Conservation (phyloP, 2,888 invertebrate genomes). For the Ectropis crepuscularia region DNA sequence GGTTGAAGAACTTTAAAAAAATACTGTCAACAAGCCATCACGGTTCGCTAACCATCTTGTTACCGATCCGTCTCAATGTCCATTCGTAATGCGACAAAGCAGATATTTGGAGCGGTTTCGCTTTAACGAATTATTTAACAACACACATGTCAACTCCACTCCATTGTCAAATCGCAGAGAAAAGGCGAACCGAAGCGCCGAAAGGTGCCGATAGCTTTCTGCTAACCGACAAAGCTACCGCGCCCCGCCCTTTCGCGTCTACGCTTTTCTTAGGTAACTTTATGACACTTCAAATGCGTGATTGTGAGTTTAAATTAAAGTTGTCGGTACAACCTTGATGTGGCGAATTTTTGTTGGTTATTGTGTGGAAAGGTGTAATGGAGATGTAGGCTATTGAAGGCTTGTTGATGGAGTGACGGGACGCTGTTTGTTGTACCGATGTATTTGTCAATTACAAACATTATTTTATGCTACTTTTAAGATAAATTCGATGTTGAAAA, state of each 20-base stretch:
- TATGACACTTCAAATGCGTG: slow-evolving; percentile 41
- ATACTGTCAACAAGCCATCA: slow-evolving; percentile 9
- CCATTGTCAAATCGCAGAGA: slow-evolving; percentile 44
- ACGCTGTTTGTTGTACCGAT: slow-evolving; percentile 40
- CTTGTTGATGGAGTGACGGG: slow-evolving; percentile 25
- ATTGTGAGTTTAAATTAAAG: slow-evolving; percentile 64
- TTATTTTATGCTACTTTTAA: too few species aligned
- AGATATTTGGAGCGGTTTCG: slow-evolving; percentile 38
- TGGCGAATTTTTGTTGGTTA: slow-evolving; percentile 80
- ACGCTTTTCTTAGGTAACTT: slow-evolving; percentile 30
- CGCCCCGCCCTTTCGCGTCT: slow-evolving; percentile 55
- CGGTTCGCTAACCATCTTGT: slow-evolving; percentile 19
- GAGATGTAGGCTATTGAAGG: slow-evolving; percentile 22
- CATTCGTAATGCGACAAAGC: slow-evolving; percentile 9
- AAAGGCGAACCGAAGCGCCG: slow-evolving; percentile 14
- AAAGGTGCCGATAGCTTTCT: slow-evolving; percentile 34
- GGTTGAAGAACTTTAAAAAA: not conserved
- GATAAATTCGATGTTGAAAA: too few species aligned
- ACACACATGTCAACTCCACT: slow-evolving; percentile 52
- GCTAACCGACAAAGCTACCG: slow-evolving; percentile 57
- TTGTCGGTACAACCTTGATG: slow-evolving; percentile 67
- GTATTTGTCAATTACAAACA: slow-evolving; percentile 38
- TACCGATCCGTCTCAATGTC: not conserved
- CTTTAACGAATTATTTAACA: slow-evolving; percentile 48
- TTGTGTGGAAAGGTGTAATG: slow-evolving; percentile 42